phyloP scores from a whole-genome alignment of 2,797 vertebrate species.

The Crax fasciolata region DNA sequence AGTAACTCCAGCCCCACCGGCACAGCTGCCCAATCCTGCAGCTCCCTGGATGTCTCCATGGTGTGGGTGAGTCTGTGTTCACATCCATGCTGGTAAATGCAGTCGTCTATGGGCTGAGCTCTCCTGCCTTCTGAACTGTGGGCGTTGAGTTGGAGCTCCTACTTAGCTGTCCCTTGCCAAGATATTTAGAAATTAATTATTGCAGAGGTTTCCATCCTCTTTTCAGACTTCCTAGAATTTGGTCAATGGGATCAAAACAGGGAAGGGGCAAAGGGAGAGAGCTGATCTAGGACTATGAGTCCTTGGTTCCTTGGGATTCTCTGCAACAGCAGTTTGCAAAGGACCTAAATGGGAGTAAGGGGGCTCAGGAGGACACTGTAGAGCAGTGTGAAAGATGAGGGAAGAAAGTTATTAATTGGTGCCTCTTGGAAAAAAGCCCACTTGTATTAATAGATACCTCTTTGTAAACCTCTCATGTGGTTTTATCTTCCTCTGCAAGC shows the following conservation, averaged over 20 bases:
- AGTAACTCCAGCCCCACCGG: conserved; percentile 1
- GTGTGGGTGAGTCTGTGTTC: neutral
- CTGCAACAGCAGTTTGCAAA: neutral
- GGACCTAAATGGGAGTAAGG: neutral
- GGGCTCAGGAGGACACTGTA: neutral
- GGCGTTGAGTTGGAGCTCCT: neutral
- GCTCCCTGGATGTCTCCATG: conserved; percentile 6
- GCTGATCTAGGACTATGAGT: neutral
- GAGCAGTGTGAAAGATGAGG: neutral
- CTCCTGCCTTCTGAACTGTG: neutral
- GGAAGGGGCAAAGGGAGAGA: neutral
- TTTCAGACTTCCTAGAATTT: neutral
- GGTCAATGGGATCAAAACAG: neutral
- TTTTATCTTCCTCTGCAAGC: conserved; percentile 1
- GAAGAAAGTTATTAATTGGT: neutral
- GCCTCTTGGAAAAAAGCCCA: neutral
- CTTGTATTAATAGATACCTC: neutral
- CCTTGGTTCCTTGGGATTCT: neutral
- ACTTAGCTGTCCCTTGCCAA: neutral
- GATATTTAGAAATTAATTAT: neutral
- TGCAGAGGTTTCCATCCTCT: neutral
- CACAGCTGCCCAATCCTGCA: conserved; percentile 14
- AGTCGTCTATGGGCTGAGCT: neutral
- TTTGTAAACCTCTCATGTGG: neutral
- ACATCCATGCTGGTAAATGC: neutral